Percentiles rank a stretch among this genome's conserved stretches.
These are phyloP conservation scores for Chondrilla cf. caribensis DNA, from an alignment of 37 sponge, comb jelly and placozoan genomes.

Conservation along the genomic window DNA sequence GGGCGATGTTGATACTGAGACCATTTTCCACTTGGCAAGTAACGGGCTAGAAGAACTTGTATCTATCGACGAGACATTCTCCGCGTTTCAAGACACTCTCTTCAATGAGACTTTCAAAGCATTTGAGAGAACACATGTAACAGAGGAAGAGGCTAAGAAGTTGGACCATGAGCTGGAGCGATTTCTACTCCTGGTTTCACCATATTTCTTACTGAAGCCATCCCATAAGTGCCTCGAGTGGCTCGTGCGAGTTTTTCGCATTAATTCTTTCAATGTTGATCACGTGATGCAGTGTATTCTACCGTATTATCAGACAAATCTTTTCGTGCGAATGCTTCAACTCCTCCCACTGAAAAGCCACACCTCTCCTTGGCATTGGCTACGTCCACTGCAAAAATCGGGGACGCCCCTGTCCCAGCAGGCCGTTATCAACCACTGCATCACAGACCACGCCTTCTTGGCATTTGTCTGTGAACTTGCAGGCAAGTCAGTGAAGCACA, in stretches of 20 bases:
- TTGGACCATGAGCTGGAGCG: conserved; percentile 53
- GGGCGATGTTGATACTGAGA: conserved; percentile 57
- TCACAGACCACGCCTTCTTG: conserved; percentile 58
- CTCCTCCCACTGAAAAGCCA: conserved; percentile 68
- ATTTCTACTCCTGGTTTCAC: conserved; percentile 74
- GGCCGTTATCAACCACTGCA: conserved; percentile 72
- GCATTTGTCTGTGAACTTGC: conserved; percentile 74
- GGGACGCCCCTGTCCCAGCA: conserved; percentile 71
- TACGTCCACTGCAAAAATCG: conserved; percentile 55
- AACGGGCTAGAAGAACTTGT: conserved; percentile 93
- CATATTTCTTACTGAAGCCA: conserved; percentile 79
- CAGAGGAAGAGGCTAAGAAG: conserved; percentile 38
- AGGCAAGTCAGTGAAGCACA: conserved; percentile 25
- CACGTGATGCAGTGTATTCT: conserved; percentile 84
- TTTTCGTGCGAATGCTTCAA: conserved; percentile 84
- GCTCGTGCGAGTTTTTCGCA: conserved; percentile 74
- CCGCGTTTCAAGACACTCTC: conserved; percentile 53
- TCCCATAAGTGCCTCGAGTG: conserved; percentile 94
- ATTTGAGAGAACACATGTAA: conserved; percentile 65
- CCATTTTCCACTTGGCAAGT: conserved; percentile 51
- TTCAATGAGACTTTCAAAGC: conserved; percentile 67
- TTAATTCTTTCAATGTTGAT: conserved; percentile 73
- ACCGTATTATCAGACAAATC: conserved; percentile 88
- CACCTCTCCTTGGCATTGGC: conserved; percentile 85
- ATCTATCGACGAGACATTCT: conserved; percentile 54